These are phyloP conservation scores for Camponotus fellah DNA, from an alignment of 2,888 invertebrate species.

Conservation along the genomic window DNA sequence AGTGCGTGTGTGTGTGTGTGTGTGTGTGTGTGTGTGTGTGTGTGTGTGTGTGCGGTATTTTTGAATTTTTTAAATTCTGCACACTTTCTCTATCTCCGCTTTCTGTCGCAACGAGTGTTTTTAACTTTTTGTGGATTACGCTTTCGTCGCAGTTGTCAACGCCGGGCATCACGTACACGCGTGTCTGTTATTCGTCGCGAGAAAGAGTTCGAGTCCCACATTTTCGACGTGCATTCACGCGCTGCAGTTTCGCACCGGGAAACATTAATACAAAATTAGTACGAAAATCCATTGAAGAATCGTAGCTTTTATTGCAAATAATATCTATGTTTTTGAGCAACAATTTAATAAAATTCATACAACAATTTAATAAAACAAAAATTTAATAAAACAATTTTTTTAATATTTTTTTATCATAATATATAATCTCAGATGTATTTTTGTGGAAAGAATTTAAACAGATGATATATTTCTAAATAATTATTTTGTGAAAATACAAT, in stretches of 20 bases:
- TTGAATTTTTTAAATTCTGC: slow-evolving; percentile 40
- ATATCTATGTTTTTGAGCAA: neutral
- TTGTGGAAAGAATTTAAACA: too few species aligned
- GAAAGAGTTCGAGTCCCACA: slow-evolving; percentile 44
- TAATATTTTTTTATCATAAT: neutral
- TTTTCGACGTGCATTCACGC: slow-evolving; percentile 41
- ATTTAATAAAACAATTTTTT: too few species aligned
- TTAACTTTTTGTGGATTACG: slow-evolving; percentile 59
- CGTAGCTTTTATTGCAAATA: neutral
- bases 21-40: too few species aligned
- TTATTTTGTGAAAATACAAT: neutral
- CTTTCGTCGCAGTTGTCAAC: slow-evolving; percentile 43
- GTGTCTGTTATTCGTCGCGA: slow-evolving; percentile 42
- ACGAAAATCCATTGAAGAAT: slow-evolving; percentile 9
- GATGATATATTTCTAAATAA: too few species aligned
- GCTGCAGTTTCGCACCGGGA: slow-evolving; percentile 30
- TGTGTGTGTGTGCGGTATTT: slow-evolving; percentile 51
- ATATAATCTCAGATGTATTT: neutral
- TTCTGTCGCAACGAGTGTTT: slow-evolving; percentile 41
- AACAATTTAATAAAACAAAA: too few species aligned
- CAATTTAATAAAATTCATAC: too few species aligned
- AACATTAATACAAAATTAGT: neutral
- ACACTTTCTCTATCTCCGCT: slow-evolving; percentile 51
- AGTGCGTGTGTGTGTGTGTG: neutral
- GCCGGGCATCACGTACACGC: slow-evolving; percentile 25